Base-by-base conservation (phyloP, 2,888 invertebrate species). In the Masnerella sp. region DNA sequence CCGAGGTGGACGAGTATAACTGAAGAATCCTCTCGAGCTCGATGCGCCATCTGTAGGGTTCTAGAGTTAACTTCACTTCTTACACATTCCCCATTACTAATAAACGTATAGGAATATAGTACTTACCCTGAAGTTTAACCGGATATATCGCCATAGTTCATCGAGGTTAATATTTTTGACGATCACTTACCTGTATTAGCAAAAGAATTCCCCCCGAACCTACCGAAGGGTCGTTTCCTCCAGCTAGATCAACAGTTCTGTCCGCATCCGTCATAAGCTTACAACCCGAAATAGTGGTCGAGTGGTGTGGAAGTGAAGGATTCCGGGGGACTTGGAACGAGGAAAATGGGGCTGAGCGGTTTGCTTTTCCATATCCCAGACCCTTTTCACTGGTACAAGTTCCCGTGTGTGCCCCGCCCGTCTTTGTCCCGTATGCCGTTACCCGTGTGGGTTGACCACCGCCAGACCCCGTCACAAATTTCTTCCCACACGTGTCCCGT, bases 361-460 rank as follows among this genome's bases (percentile, higher is more conserved):
- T 62, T 74, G 56, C 51, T 34, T 65, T 73, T 75, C 89, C 92
- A 94, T 93, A 93, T 91, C 89, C 91, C 91, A 88, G 89, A 89
- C 82, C 89, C 90, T 88, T 93, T 95, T 85, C 94, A 95, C 84
- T 95, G 95, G 95, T 94, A 95, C 89, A 94, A 94, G 91, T 93
- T 94, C 88, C 95, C 95, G 83, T 93, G 91, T 89, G 95, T 95
- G 84, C 94, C 95, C 80, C 91, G 95, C 80, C 95, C 95, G 83
- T 94, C 95, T 84, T 91, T 95, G 88, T 93, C 95, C 81, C 92
- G 94, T 79, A 94, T 94, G 86, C 95, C 95, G 77, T 91, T 95
- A 87, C 95, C 95, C 79, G 95, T 95, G 78, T 95, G 93, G 90
- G 95, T 95, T 51, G 91, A 91, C 75, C 91, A 81, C 88, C 87